A percentile compares a stretch with the other conserved stretches of the same genome.
Evolutionary conservation across 2,113 vertebrate genomes (phyloP).

Genomic region (Ahaetulla prasina): DNA sequence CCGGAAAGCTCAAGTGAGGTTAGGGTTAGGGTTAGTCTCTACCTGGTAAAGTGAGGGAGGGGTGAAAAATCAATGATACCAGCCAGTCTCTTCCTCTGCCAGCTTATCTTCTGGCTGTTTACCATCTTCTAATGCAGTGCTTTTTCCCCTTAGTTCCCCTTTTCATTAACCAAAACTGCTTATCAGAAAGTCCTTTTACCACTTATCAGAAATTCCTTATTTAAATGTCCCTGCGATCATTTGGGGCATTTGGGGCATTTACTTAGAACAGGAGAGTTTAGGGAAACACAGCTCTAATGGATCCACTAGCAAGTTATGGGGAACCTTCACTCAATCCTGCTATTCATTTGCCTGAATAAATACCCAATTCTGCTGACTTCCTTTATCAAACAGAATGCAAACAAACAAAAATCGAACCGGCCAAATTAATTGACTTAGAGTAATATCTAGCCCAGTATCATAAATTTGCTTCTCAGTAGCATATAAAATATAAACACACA

Average conservation of each 20-base stretch:
- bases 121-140: background rate
- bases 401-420: background rate
- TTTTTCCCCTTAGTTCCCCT: background rate
- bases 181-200: background rate
- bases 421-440: background rate
- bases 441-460: background rate
- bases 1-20: background rate
- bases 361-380: background rate
- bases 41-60: background rate
- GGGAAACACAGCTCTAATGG: background rate
- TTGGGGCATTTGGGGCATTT: background rate
- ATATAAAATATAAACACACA: background rate
- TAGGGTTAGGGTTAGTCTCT: background rate
- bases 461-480: background rate
- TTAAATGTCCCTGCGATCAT: background rate
- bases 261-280: background rate
- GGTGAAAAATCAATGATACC: background rate
- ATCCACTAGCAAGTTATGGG: background rate
- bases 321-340: background rate
- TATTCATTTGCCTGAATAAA: background rate
- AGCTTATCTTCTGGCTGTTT: too few relatives aligned
- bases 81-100: background rate
- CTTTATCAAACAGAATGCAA: background rate
- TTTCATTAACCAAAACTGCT: background rate
- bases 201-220: background rate